Evolutionary conservation across 2,113 vertebrate species (phyloP).

Genomic region (Ceyx margarethae): DNA sequence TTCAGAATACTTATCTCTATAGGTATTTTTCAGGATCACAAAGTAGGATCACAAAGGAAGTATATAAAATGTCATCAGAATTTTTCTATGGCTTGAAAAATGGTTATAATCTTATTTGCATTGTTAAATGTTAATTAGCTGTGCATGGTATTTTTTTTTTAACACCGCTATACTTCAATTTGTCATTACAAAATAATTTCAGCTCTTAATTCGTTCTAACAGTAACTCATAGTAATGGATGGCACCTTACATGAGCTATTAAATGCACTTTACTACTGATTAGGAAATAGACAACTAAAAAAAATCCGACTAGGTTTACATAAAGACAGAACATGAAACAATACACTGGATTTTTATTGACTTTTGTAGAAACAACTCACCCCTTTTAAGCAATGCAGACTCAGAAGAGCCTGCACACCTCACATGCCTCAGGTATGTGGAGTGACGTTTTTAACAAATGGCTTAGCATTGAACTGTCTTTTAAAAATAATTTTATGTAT

Average conservation of each 20-base stretch:
- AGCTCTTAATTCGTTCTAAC: slow-evolving; percentile 68
- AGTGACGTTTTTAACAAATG: not conserved
- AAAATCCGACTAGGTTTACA: slow-evolving; percentile 53
- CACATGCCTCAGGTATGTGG: not conserved
- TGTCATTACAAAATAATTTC: slow-evolving; percentile 70
- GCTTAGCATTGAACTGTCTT: not conserved
- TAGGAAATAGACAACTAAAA: slow-evolving; percentile 63
- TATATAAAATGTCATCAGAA: slow-evolving; percentile 54
- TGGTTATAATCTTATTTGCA: slow-evolving; percentile 61
- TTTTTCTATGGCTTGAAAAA: slow-evolving; percentile 51
- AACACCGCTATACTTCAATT: slow-evolving; percentile 55
- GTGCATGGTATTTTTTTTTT: slow-evolving; percentile 36
- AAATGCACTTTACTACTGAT: slow-evolving; percentile 61
- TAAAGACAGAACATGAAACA: slow-evolving; percentile 57
- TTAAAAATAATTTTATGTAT: not conserved
- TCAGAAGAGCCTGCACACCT: not conserved
- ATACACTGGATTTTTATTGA: slow-evolving; percentile 33
- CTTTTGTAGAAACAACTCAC: not conserved
- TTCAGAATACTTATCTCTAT: not conserved
- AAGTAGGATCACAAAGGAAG: slow-evolving; percentile 42
- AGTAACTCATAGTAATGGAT: slow-evolving; percentile 71
- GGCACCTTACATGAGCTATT: slow-evolving; percentile 71
- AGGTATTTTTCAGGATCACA: slow-evolving; percentile 56
- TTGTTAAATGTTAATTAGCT: slow-evolving; percentile 56
- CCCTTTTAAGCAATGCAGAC: not conserved